phyloP scores from a whole-genome alignment of 2,113 vertebrate species.

The Saccopteryx leptura region DNA sequence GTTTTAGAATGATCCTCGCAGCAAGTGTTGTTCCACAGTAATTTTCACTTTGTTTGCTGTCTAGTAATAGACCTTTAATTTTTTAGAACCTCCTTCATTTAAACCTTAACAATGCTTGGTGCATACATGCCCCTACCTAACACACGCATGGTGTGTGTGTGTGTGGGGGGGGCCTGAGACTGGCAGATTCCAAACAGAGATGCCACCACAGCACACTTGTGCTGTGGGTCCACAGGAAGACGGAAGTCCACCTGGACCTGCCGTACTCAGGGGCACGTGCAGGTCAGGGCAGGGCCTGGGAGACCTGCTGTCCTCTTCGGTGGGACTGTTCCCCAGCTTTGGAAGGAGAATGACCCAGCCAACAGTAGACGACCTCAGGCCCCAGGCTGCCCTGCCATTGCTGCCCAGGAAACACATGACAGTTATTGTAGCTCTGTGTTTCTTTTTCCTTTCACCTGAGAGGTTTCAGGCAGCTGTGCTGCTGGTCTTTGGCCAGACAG shows the following conservation, averaged over 20 bases:
- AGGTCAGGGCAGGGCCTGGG: background rate
- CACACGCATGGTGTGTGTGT: background rate
- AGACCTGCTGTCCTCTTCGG: background rate
- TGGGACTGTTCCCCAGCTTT: background rate
- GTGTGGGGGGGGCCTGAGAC: background rate
- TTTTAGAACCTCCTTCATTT: background rate
- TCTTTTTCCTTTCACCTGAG: background rate
- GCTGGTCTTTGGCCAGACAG: background rate
- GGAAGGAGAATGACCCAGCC: background rate
- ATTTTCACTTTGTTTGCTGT: background rate
- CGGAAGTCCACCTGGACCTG: no score
- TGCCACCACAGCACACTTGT: background rate
- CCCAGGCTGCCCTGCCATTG: background rate
- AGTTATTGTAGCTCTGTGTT: background rate
- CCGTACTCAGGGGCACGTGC: background rate
- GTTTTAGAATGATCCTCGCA: conserved; percentile 35
- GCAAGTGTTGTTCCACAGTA: background rate
- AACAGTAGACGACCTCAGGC: background rate
- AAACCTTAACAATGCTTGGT: background rate
- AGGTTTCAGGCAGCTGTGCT: background rate
- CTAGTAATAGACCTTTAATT: background rate
- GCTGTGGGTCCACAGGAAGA: background rate
- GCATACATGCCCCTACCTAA: background rate
- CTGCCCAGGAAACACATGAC: background rate
- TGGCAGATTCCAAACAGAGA: background rate